Evolutionary conservation across 2,113 vertebrate species (phyloP), one percentile per base, ranked within the genome.

Genomic region (Spizaetus ornatus): DNA sequence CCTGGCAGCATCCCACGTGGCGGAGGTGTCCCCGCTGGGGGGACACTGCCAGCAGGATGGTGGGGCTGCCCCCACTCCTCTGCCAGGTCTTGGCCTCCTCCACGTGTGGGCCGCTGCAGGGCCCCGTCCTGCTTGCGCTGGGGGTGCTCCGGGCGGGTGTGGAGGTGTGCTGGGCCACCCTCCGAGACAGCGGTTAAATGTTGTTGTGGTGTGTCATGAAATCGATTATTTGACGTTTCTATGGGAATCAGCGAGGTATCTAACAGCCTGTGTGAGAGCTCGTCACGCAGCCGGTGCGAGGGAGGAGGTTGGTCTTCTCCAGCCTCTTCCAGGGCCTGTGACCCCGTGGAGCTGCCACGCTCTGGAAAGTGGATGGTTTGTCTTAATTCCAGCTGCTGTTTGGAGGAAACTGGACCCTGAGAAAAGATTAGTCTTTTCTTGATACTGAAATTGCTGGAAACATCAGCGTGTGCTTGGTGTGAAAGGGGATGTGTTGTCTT

Each of bases 261-360:
- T 15, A 12, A 32, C 14, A 38, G 53, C 32, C 27, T 4, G 31
- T 10, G 50, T 7, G 15, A 32, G 43, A 22, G 40, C 50, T 38
- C 1, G 31, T 42, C 17, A 13, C 4, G 1, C 19, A 4, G 48
- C 32, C 2, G 3, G 7, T 4, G 25, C 0, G 3, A 50, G 40
- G 31, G 52, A 43, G 48, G 48, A 38, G 23, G 17, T 23, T 4
- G 3, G n/a, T 26, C 47, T 22, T 26, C 55, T 69, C 53, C 74
- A 47, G 43, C 42, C 32, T 38, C 73, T 32, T 5, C 38, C 26
- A 16, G 36, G 16, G 43, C 29, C 29, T 5, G 14, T 36, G 50
- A 34, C 13, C 42, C 45, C 1, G 0, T 0, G 1, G 43, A 45
- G 34, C 32, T 2, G 1, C 66, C 13, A 2, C 0, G 3, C 78